Base-by-base conservation (phyloP, 1,140 invertebrate genomes). In the Drosophila willistoni region DNA sequence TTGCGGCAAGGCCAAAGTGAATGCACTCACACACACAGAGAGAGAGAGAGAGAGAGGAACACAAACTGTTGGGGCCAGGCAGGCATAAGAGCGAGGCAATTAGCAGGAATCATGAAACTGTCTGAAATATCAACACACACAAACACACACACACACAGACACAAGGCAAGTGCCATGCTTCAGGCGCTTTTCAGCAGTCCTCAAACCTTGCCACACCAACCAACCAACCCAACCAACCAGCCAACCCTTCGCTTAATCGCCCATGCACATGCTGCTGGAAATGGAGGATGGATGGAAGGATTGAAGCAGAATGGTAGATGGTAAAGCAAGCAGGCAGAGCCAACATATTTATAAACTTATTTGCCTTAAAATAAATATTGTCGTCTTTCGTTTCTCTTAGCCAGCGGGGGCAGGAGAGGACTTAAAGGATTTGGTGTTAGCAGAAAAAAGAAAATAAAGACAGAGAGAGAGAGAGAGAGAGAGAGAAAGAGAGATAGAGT, bases 291-390 rank as follows among this genome's bases (percentile, higher is more conserved):
- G 57, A 59, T 61, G 34, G 63, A 17, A 36, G 47, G 62, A 19
- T n/a, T 5, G 19, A 64, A 56, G 57, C 67, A 12, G 9, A 7
- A 14, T 29, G n/a, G 6, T n/a, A 25, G 41, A 62, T n/a, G 13
- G 41, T 13, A 36, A 22, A 63, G 25, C 60, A 22, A 63, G 25
- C 41, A 22, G 44, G 41, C 60, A 22, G 44, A 44, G 33, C 60
- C 34, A 34, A 72, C 83, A 83, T 87, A 87, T 86, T 86, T 86
- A 86, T 86, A 79, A 86, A 87, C 83, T 87, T 86, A 86, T 86
- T 86, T 86, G 84, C 82, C 79, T 83, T 82, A 79, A 86, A 79
- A 77, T 86, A 86, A 86, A 86, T 87, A 86, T 73, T 65, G 79
- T 68, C 63, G 81, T 62, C 66, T 61, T 25, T 13, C 36, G 10